A percentile compares a stretch with the other conserved stretches of the same genome.
phyloP scores from a whole-genome alignment of 2,888 invertebrate species.

The Polydrusus cervinus region DNA sequence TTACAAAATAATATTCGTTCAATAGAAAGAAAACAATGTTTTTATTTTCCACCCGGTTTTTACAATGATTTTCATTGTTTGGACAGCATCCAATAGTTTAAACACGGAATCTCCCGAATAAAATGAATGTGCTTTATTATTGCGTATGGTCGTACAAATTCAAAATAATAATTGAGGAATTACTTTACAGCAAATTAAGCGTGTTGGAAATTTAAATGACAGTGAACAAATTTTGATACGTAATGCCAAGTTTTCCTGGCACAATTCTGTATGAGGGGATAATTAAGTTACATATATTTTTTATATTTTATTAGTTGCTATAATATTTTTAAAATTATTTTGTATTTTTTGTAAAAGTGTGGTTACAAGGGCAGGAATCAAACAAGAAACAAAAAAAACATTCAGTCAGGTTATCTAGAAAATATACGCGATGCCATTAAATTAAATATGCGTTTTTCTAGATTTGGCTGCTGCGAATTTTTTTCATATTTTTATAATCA shows the following conservation, averaged over 20 bases:
- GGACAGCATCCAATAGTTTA: slow-evolving; percentile 22
- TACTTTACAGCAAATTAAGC: background rate
- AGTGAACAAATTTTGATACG: background rate
- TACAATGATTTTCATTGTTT: slow-evolving; percentile 14
- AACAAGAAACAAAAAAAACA: too few species aligned
- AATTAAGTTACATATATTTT: background rate
- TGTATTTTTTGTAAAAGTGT: too few species aligned
- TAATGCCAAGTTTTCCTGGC: slow-evolving; percentile 15
- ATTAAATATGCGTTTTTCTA: too few species aligned
- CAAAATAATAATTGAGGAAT: background rate
- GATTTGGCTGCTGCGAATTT: too few species aligned
- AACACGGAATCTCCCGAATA: slow-evolving; percentile 26
- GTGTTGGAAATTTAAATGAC: slow-evolving; percentile 14
- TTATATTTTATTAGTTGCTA: too few species aligned
- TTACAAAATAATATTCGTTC: slow-evolving; percentile 6
- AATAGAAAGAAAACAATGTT: slow-evolving; percentile 20
- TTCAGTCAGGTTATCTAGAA: too few species aligned
- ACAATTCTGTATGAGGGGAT: background rate
- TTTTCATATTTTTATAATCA: too few species aligned
- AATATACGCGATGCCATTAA: too few species aligned
- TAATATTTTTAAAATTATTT: too few species aligned
- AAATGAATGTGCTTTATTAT: slow-evolving; percentile 17
- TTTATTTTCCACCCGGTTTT: slow-evolving; percentile 23
- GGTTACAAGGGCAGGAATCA: too few species aligned
- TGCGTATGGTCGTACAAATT: background rate